Evolutionary conservation across 2,797 vertebrate genomes (phyloP), one percentile per base, ranked within the genome.

Genomic region (Chaunax sp.): DNA sequence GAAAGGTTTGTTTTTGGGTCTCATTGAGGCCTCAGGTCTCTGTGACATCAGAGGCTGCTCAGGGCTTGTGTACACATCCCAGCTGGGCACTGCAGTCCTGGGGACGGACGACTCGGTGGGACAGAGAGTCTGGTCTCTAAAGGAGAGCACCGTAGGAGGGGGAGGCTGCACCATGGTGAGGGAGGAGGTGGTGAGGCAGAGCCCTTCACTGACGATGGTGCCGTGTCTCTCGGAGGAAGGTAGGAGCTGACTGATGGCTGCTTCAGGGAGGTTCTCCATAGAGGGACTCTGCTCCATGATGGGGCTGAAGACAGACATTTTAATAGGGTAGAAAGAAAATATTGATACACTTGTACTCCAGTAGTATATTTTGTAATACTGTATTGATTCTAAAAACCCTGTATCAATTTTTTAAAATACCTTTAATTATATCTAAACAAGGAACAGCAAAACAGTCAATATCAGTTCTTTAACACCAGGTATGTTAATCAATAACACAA

Each of bases 231-330:
- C 49, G 0, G 28, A 50, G 13, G 80, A 54, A 0, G 64, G 73
- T 0, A 6, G 56, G 0, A 56, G 63, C 28, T 59, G 80, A 30
- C 58, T 26, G 38, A 50, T 28, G 0, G 28, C 78, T 0, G 59
- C 38, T 1, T 72, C 77, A 0, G 57, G 62, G 3, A 53, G 68
- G 47, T 80, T 75, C 30, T 88, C 90, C 0, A 86, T 78, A 0
- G 72, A 53, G 0, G 91, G 90, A 69, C 81, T 53, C 23, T 88
- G 89, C 78, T 96, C 91, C 1, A 94, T 81, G 86, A 93, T 94
- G 14, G 93, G 93, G 75, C 97, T 98, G 87, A 52, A 22, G 40
- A 14, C n/a, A 33, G 12, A 26, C 23, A 16, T 4, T 16, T 16
- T 37, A 13, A 37, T 8, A 30, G 5, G 28, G 28, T n/a, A n/a